These are phyloP conservation scores for Eurytoma californica DNA, from an alignment of 2,888 invertebrate species.

Conservation along the genomic window DNA sequence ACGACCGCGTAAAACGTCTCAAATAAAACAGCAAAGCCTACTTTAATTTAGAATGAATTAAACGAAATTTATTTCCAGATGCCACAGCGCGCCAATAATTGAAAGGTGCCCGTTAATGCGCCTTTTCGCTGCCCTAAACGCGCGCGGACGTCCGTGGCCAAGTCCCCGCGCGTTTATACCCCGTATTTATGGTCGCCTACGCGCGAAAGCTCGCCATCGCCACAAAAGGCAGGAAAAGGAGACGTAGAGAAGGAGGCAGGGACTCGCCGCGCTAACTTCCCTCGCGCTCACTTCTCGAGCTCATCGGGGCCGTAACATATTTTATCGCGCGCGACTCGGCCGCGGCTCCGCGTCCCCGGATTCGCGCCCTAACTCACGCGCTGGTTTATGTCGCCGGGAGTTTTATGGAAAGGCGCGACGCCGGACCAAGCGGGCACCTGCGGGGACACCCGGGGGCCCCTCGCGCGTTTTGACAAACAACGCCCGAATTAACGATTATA, in stretches of 20 bases:
- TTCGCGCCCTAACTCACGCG: conserved; percentile 49
- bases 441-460: not conserved
- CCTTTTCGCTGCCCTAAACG: conserved; percentile 2
- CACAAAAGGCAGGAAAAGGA: not conserved
- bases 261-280: conserved; percentile 12
- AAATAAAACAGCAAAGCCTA: no score
- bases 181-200: conserved; percentile 37
- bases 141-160: conserved; percentile 27
- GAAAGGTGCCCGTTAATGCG: not conserved
- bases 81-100: not conserved
- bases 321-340: conserved; percentile 40
- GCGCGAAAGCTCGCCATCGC: conserved; percentile 9
- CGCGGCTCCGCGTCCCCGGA: conserved; percentile 4
- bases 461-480: conserved; percentile 24
- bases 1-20: no score
- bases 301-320: conserved; percentile 46
- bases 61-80: no score
- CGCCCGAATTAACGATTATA: conserved; percentile 51
- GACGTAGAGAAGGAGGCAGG: not conserved
- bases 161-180: conserved; percentile 31
- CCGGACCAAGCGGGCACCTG: conserved; percentile 2
- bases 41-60: no score
- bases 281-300: conserved; percentile 14
- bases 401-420: conserved; percentile 43
- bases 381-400: conserved; percentile 34